Evolutionary conservation across 2,113 vertebrate genomes (phyloP).

Genomic region (Craseonycteris thonglongyai): DNA sequence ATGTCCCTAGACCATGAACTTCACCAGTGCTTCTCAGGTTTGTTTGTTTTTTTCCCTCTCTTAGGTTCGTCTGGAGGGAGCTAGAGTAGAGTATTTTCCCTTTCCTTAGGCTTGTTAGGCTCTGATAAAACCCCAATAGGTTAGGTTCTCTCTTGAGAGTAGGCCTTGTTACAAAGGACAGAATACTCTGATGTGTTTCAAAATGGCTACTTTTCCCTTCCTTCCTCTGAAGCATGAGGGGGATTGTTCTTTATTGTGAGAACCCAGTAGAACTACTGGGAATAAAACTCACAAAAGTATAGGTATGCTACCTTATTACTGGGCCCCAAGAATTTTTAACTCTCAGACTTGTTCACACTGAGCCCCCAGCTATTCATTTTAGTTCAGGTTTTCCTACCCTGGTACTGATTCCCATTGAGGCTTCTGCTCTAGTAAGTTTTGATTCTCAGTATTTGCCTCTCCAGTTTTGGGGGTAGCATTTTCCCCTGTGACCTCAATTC

Average conservation of each 20-base stretch:
- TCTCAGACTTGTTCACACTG: background rate
- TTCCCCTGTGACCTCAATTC: background rate
- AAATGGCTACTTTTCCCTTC: background rate
- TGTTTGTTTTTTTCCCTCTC: background rate
- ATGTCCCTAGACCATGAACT: background rate
- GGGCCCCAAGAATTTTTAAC: background rate
- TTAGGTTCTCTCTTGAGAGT: background rate
- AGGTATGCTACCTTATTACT: background rate
- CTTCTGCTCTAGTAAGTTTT: background rate
- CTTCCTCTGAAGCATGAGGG: background rate
- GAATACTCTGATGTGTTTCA: background rate
- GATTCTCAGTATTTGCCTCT: background rate
- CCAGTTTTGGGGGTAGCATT: background rate
- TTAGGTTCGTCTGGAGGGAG: background rate
- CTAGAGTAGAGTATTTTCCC: background rate
- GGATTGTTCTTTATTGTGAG: background rate
- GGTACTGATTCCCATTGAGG: background rate
- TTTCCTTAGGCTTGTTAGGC: background rate
- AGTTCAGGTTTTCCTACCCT: background rate
- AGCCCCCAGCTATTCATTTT: background rate
- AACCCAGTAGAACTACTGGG: background rate
- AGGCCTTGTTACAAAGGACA: background rate
- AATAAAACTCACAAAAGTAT: background rate
- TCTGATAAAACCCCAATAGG: background rate
- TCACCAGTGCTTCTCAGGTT: background rate